phyloP scores from a whole-genome alignment of 2,888 invertebrate genomes.

The Drosophila antonietae region DNA sequence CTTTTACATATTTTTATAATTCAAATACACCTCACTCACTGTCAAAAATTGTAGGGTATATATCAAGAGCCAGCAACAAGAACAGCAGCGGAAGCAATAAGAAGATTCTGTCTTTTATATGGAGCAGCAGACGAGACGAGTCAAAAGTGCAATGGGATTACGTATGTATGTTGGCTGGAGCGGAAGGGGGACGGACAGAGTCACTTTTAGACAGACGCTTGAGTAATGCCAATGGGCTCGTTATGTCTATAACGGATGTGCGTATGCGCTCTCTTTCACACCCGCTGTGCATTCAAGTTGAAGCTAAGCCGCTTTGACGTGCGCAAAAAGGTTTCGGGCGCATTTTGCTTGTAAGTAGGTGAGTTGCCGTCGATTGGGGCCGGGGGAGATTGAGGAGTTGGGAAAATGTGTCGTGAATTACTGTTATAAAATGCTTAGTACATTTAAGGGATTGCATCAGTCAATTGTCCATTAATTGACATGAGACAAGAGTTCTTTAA shows the following conservation, averaged over 20 bases:
- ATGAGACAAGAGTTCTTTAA: constrained; percentile 1
- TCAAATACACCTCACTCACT: background rate
- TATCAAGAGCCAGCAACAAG: constrained; percentile 29
- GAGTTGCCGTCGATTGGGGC: background rate
- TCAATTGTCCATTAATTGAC: constrained; percentile 11
- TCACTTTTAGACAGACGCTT: constrained; percentile 24
- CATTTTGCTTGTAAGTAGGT: constrained; percentile 18
- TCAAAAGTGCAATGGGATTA: constrained; percentile 68
- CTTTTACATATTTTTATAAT: no score
- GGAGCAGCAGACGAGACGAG: constrained; percentile 58
- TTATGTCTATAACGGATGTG: constrained; percentile 61
- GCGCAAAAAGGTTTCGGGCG: constrained; percentile 48
- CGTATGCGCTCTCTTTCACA: constrained; percentile 15
- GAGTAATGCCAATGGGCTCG: constrained; percentile 49
- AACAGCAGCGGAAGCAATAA: constrained; percentile 51
- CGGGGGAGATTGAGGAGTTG: background rate
- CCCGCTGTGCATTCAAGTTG: constrained; percentile 3
- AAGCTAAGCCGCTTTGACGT: constrained; percentile 45
- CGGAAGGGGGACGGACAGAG: background rate
- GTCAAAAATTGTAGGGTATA: background rate
- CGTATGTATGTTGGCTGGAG: constrained; percentile 14
- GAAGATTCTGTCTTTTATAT: constrained; percentile 41
- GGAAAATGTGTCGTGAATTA: constrained; percentile 2
- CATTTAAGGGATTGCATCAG: constrained; percentile 19
- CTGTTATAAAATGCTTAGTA: constrained; percentile 15